A percentile compares a stretch with the other conserved stretches of the same genome.
Conservation (phyloP, 2,888 invertebrate genomes). For the Slavum lentiscoides region DNA sequence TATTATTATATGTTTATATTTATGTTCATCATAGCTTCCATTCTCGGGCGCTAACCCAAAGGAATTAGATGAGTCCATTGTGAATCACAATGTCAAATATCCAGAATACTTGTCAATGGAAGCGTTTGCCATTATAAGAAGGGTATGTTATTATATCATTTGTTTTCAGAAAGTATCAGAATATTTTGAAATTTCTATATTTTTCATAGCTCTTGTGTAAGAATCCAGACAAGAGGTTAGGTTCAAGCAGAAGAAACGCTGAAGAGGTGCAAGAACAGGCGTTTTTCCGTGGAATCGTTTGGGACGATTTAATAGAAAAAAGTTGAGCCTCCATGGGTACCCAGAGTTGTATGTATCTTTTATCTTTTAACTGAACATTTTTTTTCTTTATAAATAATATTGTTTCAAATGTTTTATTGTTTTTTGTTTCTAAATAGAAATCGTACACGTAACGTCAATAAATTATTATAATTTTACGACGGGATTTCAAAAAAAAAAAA, state of each 20-base stretch:
- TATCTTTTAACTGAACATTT: background rate
- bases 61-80: constrained; percentile 99
- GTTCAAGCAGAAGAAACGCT: constrained; percentile 96
- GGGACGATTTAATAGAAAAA: constrained; percentile 94
- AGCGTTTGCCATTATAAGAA: constrained; percentile 98
- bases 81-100: constrained; percentile 99
- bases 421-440: constrained; percentile 62
- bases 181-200: constrained; percentile 12
- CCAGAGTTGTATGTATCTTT: constrained; percentile 82
- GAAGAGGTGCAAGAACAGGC: constrained; percentile 99
- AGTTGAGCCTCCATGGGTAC: constrained; percentile 96
- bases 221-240: constrained; percentile 95
- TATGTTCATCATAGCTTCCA: constrained; percentile 72
- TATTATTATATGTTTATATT: background rate
- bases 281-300: constrained; percentile 94
- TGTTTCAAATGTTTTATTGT: no score
- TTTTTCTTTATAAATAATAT: background rate
- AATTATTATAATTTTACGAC: no score
- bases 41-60: constrained; percentile 99
- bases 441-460: no score
- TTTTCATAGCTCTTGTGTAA: constrained; percentile 79
- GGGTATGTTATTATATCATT: constrained; percentile 66
- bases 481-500: no score
- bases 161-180: background rate
- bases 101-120: constrained; percentile 96